phyloP scores from a whole-genome alignment of 1,140 invertebrate species.

The Hylyphantes graminicola region DNA sequence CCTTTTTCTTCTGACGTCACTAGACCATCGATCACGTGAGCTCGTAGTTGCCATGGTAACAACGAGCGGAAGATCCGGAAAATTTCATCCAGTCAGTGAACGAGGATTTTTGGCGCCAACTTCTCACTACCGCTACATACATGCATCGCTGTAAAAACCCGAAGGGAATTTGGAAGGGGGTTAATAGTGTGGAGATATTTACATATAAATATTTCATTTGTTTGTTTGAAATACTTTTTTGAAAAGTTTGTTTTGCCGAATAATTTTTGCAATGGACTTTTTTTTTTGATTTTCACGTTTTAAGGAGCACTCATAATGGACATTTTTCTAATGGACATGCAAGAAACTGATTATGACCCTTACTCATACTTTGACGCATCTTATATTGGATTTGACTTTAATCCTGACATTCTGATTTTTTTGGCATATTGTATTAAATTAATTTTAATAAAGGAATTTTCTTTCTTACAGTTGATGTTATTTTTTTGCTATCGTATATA shows the following conservation, averaged over 20 bases:
- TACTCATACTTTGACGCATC: too few species aligned
- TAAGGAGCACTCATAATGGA: too few species aligned
- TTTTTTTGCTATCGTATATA: too few species aligned
- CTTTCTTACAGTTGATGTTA: too few species aligned
- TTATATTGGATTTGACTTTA: too few species aligned
- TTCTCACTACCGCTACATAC: constrained; percentile 45
- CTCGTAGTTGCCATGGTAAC: constrained; percentile 54
- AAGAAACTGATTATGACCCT: too few species aligned
- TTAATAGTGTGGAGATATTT: constrained; percentile 23
- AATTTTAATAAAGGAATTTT: too few species aligned
- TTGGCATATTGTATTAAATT: too few species aligned
- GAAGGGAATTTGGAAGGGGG: constrained; percentile 18
- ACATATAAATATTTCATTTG: constrained; percentile 32
- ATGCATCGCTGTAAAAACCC: not conserved
- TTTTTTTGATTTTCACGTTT: too few species aligned
- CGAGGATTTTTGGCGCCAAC: constrained; percentile 59
- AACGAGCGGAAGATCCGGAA: constrained; percentile 54
- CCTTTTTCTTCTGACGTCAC: constrained; percentile 39
- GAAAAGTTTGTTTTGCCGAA: not conserved
- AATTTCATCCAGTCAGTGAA: constrained; percentile 58
- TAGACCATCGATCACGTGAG: constrained; percentile 55
- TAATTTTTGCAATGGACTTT: too few species aligned
- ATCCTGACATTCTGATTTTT: too few species aligned
- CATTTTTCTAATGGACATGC: too few species aligned
- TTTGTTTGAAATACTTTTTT: constrained; percentile 2